These are phyloP conservation scores for Aulostomus chinensis DNA, from an alignment of 2,797 vertebrate genomes.

Conservation along the genomic window DNA sequence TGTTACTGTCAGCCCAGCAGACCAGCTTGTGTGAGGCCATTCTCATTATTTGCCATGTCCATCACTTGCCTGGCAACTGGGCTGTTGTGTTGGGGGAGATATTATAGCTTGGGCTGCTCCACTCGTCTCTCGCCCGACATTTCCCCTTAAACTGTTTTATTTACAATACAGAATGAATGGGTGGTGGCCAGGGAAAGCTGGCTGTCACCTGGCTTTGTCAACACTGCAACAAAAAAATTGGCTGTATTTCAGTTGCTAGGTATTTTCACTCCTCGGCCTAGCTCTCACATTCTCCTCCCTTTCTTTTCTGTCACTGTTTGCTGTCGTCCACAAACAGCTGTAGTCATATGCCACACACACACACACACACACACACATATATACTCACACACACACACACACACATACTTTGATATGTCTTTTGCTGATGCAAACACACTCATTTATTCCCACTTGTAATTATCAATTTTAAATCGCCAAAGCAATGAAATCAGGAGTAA, in stretches of 20 bases:
- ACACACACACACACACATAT: no score
- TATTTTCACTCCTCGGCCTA: slow-evolving; percentile 45
- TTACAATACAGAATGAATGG: slow-evolving; percentile 67
- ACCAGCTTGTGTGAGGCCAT: slow-evolving; percentile 76
- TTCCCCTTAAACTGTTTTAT: slow-evolving; percentile 75
- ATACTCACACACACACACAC: no score
- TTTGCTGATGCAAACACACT: slow-evolving; percentile 50
- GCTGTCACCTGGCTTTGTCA: slow-evolving; percentile 70
- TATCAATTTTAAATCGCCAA: slow-evolving; percentile 11
- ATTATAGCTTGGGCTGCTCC: slow-evolving; percentile 51
- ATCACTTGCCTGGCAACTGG: slow-evolving; percentile 60
- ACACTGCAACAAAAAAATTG: slow-evolving; percentile 74
- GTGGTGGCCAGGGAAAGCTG: slow-evolving; percentile 57
- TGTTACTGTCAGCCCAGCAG: slow-evolving; percentile 65
- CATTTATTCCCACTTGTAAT: slow-evolving; percentile 21
- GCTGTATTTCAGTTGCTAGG: slow-evolving; percentile 61
- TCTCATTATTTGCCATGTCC: slow-evolving; percentile 70
- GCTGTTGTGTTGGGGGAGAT: slow-evolving; percentile 23
- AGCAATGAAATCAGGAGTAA: slow-evolving; percentile 7
- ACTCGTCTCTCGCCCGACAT: slow-evolving; percentile 58
- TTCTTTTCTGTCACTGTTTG: slow-evolving; percentile 23
- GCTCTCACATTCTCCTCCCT: slow-evolving; percentile 22
- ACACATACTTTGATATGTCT: slow-evolving; percentile 54
- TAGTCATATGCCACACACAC: slow-evolving; percentile 28
- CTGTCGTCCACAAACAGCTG: slow-evolving; percentile 46